Base-by-base conservation (phyloP, 2,113 vertebrate genomes). In the Sinocyclocheilus anshuiensis region DNA sequence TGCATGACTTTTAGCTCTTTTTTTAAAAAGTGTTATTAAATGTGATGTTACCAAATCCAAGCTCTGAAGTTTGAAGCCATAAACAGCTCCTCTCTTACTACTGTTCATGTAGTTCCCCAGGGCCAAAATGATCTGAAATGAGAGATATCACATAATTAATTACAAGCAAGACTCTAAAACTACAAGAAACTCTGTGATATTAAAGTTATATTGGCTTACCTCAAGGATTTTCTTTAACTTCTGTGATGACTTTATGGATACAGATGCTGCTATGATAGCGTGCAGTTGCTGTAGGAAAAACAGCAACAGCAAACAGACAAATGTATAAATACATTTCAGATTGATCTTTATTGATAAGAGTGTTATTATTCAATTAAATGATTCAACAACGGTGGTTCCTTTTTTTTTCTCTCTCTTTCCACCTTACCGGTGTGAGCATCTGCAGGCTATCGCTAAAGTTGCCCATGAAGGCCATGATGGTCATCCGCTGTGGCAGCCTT, bases 71-170 rank as follows among this genome's bases (percentile, higher is more conserved):
- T 99, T 99, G 88, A 99, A 99, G 36, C 98, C 98, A 26, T 99
- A 99, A 33, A 99, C 97, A 0, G 98, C 98, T 91, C 98, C 98
- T 87, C 98, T 95, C 72, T 98, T 99, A 87, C 98, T 98, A 95
- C 98, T 99, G 92, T 99, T 99, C 98, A 99, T 99, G 90, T 99
- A 99, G 94, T 99, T 99, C 11, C 98, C 98, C n/a, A 99, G 95
- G 20, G 98, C 98, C 94, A 99, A 88, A 89, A 99, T 99, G 85
- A 99, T 98, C 98, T 99, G 89, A 2, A 88, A 45, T 86, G 26
- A 20, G 57, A 88, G 0, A 78, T 1, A 42, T 16, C n/a, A 72
- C n/a, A 26, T 74, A 63, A 24, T 11, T 29, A 77, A n/a, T 84
- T 57, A 55, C 1, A 2, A 86, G 50, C 26, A n/a, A 77, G 15